Evolutionary conservation across 1,140 invertebrate species (phyloP), one percentile per base, ranked within the genome.

Genomic region (Ericerus pela): DNA sequence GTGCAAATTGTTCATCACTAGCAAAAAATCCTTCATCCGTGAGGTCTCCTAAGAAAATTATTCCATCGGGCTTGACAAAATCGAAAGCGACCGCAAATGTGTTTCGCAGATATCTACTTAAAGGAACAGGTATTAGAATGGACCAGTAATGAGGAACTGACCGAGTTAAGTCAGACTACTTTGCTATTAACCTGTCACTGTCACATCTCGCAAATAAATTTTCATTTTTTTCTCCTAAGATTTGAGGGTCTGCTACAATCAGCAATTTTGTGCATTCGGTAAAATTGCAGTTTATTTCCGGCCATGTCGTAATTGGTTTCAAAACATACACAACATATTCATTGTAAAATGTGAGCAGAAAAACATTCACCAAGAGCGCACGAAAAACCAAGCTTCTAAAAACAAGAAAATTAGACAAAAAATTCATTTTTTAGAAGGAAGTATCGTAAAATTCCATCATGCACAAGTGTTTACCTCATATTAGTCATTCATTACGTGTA

Each of bases 241-340:
- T 81, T 70, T 95, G 92, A 22, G 91, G 89, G 72, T 96, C 92
- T n/a, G 88, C 86, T 37, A 93, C 84, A 26, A 95, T 72, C 20
- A 96, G 68, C 30, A 94, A 72, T 59, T 53, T 61, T 26, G 58
- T 54, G 5, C 61, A 59, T 20, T 59, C 54, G 26, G 55, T 31
- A 56, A 54, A 29, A 31, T 60, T 62, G 54, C 61, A 63, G 3
- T 58, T 54, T 29, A 64, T 38, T 20, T 29, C 20, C 38, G 65
- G 65, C 65, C 65, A 66, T 14, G 11, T 24, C 27, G 33, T 51
- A n/a, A 29, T 20, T 47, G 59, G 57, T 41, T 51, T 58, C n/a
- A 58, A 12, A n/a, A 37, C 28, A 53, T 58, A 60, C 11, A 55
- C 27, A 2, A 60, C 16, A 57, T 57, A 60, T 58, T 60, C 59